Evolutionary conservation across 2,888 invertebrate genomes (phyloP).

Genomic region (Ashinkailepas kermadecensis): DNA sequence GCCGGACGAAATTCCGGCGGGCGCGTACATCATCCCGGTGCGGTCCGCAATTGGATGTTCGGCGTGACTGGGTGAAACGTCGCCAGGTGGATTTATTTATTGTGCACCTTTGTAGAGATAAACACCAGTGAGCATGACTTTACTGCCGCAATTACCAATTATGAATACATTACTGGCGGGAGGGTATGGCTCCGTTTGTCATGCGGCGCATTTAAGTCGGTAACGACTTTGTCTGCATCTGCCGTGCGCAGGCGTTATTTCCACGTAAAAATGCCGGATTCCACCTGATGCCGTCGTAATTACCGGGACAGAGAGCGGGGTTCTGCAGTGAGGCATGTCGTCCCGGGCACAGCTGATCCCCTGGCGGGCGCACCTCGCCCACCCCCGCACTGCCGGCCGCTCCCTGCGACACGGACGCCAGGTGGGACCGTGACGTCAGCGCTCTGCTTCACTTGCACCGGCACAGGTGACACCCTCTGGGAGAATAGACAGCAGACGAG

Average conservation of each 20-base stretch:
- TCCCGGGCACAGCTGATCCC: not conserved
- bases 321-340: not conserved
- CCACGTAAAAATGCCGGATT: not conserved
- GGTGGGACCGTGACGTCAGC: not conserved
- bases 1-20: no score
- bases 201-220: not conserved
- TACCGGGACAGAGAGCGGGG: not conserved
- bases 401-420: not conserved
- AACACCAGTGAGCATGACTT: not conserved
- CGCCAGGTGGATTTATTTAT: not conserved
- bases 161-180: not conserved
- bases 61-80: not conserved
- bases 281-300: not conserved
- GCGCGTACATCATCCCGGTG: no score
- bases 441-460: not conserved
- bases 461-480: not conserved
- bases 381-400: not conserved
- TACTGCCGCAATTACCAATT: not conserved
- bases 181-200: not conserved
- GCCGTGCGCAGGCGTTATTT: not conserved
- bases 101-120: not conserved
- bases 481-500: no score
- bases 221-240: constrained; percentile 1
- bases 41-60: no score
- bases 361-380: not conserved